Evolutionary conservation across 2,113 vertebrate species (phyloP).

Genomic region (Rhodinocichla rosea): DNA sequence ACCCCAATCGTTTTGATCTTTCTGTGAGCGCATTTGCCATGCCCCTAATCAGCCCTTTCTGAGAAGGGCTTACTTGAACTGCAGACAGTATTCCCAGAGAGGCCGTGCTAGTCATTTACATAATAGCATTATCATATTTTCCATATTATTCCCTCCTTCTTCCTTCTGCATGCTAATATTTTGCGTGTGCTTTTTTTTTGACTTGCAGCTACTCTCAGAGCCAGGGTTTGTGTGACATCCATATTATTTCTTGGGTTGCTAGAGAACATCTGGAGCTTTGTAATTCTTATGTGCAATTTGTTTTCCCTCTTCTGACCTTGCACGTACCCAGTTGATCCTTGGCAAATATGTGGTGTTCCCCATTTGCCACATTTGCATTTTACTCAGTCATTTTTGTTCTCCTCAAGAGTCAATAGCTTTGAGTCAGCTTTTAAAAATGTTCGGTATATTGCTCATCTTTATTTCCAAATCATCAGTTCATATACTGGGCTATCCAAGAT

Average conservation of each 20-base stretch:
- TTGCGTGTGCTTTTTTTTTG: background rate
- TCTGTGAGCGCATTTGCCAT: background rate
- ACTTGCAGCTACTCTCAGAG: background rate
- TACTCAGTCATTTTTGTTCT: background rate
- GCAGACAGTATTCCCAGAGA: constrained; percentile 57
- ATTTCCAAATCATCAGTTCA: background rate
- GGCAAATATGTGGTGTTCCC: background rate
- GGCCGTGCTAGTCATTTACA: background rate
- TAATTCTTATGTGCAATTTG: background rate
- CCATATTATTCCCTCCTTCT: constrained; percentile 32
- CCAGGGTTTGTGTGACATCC: background rate
- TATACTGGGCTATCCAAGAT: background rate
- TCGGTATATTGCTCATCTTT: background rate
- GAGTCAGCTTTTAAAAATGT: constrained; percentile 17
- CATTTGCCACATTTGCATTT: constrained; percentile 5
- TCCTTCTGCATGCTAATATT: constrained; percentile 35
- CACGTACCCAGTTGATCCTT: background rate
- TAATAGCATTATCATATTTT: constrained; percentile 66
- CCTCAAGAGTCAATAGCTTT: background rate
- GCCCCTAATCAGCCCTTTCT: constrained; percentile 34
- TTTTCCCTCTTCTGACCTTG: background rate
- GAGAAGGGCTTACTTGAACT: constrained; percentile 44
- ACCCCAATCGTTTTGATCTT: background rate
- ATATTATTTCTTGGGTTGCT: background rate
- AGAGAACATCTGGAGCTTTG: background rate